Base-by-base conservation (phyloP, 2,113 vertebrate species). In the Pterocles gutturalis region DNA sequence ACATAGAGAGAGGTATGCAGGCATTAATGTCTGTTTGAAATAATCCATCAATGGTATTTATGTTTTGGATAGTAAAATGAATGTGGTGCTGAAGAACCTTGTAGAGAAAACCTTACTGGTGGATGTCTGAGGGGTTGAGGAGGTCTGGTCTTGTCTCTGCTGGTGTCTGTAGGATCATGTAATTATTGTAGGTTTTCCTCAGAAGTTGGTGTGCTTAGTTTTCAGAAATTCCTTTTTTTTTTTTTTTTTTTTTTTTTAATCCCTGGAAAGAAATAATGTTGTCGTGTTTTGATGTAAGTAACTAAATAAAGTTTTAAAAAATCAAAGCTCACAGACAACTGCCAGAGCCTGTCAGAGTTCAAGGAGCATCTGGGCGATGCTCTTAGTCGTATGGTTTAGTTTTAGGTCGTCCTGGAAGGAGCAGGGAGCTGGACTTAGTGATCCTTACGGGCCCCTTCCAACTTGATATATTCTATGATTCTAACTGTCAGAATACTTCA, bases 181-280 rank as follows among this genome's bases (percentile, higher is more conserved):
- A 2, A 49, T 36, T 86, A 22, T 41, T 57, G 45, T 8, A 18
- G 9, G 3, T 66, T 80, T 82, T 77, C 64, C 55, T 51, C 28
- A 84, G 72, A 93, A 91, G 73, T 38, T 28, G 9, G 9, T 51
- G 83, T 79, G 18, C 17, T 82, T 62, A 17, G 6, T 78, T 82
- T 75, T 26, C 21, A 70, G 41, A 54, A 67, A 58, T 21, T 21
- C 8, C 22, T 45, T 45, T n/a, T 41, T 41, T 46, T 29, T 41
- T 38, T 36, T 13, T 38, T 38, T 38, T 38, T 38, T 38, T 38
- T 38, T 38, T 38, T 38, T n/a, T n/a, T n/a, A n/a, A n/a, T n/a
- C 33, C 10, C 13, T 1, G 1, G 3, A 5, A 5, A 26, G 34
- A 75, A 77, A 41, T 10, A 11, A 21, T 18, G 7, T 29, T 49